Conservation (phyloP, 2,888 invertebrate genomes). For the Drosophila ezoana region DNA sequence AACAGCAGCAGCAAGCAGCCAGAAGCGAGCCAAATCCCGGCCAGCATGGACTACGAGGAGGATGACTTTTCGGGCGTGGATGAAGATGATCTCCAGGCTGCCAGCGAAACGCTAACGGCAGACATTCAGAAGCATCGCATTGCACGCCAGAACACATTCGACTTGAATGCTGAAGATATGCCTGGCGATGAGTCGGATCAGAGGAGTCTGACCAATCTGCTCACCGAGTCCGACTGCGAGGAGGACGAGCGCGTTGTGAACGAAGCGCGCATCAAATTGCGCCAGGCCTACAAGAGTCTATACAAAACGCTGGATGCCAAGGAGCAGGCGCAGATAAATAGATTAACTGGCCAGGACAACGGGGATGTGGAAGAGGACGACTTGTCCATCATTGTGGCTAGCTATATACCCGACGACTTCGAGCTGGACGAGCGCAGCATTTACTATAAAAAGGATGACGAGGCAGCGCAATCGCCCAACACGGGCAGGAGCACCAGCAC, state of each 20-base stretch:
- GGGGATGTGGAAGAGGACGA: constrained; percentile 80
- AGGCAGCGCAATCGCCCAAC: constrained; percentile 11
- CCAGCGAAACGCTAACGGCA: constrained; percentile 19
- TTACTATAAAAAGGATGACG: constrained; percentile 59
- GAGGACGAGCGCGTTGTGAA: constrained; percentile 69
- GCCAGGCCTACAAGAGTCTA: constrained; percentile 58
- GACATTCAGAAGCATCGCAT: constrained; percentile 42
- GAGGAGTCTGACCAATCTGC: constrained; percentile 75
- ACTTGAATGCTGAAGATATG: constrained; percentile 48
- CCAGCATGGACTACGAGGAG: constrained; percentile 48
- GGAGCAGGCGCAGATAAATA: constrained; percentile 51
- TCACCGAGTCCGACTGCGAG: constrained; percentile 78
- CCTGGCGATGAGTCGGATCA: constrained; percentile 71
- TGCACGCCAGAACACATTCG: constrained; percentile 72
- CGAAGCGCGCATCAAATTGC: constrained; percentile 63
- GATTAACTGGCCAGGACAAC: constrained; percentile 46
- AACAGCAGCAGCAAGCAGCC: neutral
- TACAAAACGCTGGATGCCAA: constrained; percentile 52
- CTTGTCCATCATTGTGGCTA: constrained; percentile 83
- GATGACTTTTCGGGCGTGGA: constrained; percentile 71
- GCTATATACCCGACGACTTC: constrained; percentile 79
- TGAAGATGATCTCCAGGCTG: constrained; percentile 54
- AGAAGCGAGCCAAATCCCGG: constrained; percentile 7
- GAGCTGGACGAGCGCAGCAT: constrained; percentile 66
- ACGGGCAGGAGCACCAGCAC: constrained; percentile 37